Conservation (phyloP, 2,888 invertebrate genomes). For the Pachydiplax longipennis region DNA sequence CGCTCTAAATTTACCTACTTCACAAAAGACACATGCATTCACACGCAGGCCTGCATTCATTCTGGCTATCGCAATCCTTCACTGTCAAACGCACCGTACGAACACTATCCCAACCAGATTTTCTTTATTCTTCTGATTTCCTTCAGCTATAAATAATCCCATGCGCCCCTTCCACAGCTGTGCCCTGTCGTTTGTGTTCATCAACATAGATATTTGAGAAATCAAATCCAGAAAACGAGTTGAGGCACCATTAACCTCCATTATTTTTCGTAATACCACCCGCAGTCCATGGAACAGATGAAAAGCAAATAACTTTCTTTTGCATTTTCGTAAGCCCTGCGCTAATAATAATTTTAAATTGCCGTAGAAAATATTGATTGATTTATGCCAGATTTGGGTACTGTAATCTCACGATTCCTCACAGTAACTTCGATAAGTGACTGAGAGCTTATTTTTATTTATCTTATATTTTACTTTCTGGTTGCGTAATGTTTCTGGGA, state of each 20-base stretch:
- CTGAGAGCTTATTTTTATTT: too few species aligned
- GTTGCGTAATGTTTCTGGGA: too few species aligned
- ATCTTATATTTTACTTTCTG: too few species aligned
- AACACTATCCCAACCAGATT: not conserved
- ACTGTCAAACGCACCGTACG: slow-evolving; percentile 29
- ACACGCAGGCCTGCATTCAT: slow-evolving; percentile 13
- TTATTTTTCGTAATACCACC: too few species aligned
- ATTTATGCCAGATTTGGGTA: too few species aligned
- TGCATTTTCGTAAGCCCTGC: too few species aligned
- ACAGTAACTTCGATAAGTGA: too few species aligned
- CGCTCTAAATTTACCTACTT: slow-evolving; percentile 6
- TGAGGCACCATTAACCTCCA: not conserved
- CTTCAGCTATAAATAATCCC: slow-evolving; percentile 26
- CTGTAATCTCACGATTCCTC: too few species aligned
- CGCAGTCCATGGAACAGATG: too few species aligned
- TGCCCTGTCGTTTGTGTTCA: not conserved
- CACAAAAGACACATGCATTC: slow-evolving; percentile 22
- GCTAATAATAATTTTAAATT: too few species aligned
- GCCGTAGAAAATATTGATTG: too few species aligned
- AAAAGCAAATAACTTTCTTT: too few species aligned
- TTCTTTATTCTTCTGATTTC: not conserved
- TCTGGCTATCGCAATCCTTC: not conserved
- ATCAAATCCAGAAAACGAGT: not conserved
- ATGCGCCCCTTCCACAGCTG: not conserved
- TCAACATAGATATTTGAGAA: not conserved